phyloP scores from a whole-genome alignment of 2,888 invertebrate genomes.

The Ophion ellenae region DNA sequence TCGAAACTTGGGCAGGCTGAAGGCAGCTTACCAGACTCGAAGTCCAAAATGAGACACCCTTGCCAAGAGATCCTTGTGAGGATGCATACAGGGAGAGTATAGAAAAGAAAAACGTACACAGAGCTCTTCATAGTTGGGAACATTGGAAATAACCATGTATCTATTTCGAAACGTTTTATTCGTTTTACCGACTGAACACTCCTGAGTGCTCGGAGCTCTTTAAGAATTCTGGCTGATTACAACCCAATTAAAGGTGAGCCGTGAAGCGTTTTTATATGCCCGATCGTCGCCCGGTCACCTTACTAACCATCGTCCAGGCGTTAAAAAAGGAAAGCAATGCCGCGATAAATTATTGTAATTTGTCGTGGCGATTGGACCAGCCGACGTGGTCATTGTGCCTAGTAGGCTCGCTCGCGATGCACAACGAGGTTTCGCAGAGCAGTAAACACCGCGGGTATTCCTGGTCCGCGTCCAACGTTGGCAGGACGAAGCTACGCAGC shows the following conservation, averaged over 20 bases:
- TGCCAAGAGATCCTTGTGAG: constrained; percentile 15
- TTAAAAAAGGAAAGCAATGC: constrained; percentile 9
- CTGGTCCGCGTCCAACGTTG: too few relatives aligned
- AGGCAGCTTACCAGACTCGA: constrained; percentile 23
- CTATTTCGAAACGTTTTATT: background rate
- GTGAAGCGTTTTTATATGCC: background rate
- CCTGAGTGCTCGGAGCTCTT: constrained; percentile 22
- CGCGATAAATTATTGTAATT: constrained; percentile 34
- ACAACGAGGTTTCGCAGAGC: background rate
- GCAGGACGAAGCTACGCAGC: background rate
- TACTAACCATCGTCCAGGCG: constrained; percentile 1
- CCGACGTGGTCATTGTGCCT: background rate
- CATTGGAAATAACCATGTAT: background rate
- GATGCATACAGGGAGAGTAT: background rate
- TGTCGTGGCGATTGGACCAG: too few relatives aligned
- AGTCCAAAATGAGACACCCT: constrained; percentile 51
- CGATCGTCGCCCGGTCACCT: background rate
- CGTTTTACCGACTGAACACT: constrained; percentile 18
- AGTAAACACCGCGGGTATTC: too few relatives aligned
- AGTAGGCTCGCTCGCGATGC: background rate
- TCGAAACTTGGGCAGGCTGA: constrained; percentile 46
- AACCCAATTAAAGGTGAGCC: background rate
- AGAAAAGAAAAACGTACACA: background rate
- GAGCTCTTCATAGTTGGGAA: background rate
- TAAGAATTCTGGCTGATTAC: constrained; percentile 1